These are phyloP conservation scores for Echinarachnius parma DNA, from an alignment of 53 echinoderm and acorn worm species.

Conservation along the genomic window DNA sequence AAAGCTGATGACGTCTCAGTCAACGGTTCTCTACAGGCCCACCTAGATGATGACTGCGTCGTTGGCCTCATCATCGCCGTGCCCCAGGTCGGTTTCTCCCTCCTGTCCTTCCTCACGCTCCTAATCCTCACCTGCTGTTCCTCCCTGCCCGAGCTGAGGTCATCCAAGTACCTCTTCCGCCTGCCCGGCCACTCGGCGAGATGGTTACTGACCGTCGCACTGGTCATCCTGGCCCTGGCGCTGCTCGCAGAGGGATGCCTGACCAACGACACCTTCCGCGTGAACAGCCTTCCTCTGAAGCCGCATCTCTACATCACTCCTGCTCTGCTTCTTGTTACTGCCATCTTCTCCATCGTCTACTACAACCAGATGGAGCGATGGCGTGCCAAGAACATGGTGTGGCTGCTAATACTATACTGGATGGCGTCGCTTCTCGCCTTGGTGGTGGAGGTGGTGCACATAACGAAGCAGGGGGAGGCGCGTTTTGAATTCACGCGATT, in stretches of 20 bases:
- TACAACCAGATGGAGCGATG: slow-evolving; percentile 80
- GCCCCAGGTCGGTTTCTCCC: slow-evolving; percentile 41
- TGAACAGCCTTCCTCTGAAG: slow-evolving; percentile 60
- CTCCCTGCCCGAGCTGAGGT: neutral
- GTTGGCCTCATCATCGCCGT: slow-evolving; percentile 43
- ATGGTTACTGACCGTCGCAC: slow-evolving; percentile 65
- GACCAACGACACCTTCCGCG: slow-evolving; percentile 57
- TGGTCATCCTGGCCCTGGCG: slow-evolving; percentile 65
- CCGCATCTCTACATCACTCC: slow-evolving; percentile 80
- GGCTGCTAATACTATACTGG: slow-evolving; percentile 67
- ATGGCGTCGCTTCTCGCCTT: slow-evolving; percentile 13
- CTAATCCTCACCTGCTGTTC: slow-evolving; percentile 47
- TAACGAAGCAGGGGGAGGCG: neutral
- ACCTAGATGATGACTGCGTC: slow-evolving; percentile 31
- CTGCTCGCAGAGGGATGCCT: slow-evolving; percentile 75
- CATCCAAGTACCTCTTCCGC: slow-evolving; percentile 54
- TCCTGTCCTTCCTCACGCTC: slow-evolving; percentile 47
- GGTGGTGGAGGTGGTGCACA: slow-evolving; percentile 24
- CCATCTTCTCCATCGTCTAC: slow-evolving; percentile 53
- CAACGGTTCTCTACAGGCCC: slow-evolving; percentile 9
- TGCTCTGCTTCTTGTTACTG: slow-evolving; percentile 47
- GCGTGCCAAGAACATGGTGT: slow-evolving; percentile 55
- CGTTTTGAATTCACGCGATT: slow-evolving; percentile 22
- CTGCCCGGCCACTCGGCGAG: slow-evolving; percentile 81
- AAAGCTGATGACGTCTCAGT: neutral